Base-by-base conservation (phyloP, 2,113 vertebrate genomes). In the Prionailurus viverrinus region DNA sequence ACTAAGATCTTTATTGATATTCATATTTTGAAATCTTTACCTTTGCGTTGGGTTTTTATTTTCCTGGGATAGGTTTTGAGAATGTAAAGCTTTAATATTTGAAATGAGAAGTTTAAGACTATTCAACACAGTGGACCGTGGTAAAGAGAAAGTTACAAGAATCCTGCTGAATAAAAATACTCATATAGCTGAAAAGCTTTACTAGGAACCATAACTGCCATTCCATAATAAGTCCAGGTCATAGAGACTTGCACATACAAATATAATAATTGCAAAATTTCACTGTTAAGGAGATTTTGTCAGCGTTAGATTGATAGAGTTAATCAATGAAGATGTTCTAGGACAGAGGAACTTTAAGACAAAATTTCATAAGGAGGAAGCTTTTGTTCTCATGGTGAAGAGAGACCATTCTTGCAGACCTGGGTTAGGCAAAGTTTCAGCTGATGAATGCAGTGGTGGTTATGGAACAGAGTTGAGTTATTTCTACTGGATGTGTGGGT, bases 21-120 rank as follows among this genome's bases (percentile, higher is more conserved):
- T 79, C 23, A 68, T 90, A 87, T 1, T 85, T 92, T 86, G 48
- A 71, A 76, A 48, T 89, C n/a, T 94, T 83, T 84, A 71, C 31
- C 45, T 94, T 95, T 94, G n/a, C 11, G 39, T 74, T 94, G 61
- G 12, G 53, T 87, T 94, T 90, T 85, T 13, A 48, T 85, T 89
- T 97, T 97, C 18, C 58, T 58, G 14, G 18, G 23, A 15, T 11
- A 69, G 45, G 71, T 76, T 98, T 93, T 88, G 45, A 88, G 91
- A 39, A 7, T 55, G 1, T 85, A 69, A 36, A 41, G n/a, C 85
- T 97, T 19, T 93, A 79, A 58, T 93, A 33, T 45, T 91, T 93
- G 68, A 84, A 78, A 68, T 91, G 65, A 19, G 41, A 79, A 71
- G 69, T 29, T 95, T 65, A 69, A 71, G 27, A 69, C 36, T 89